Evolutionary conservation across 2,797 vertebrate species (phyloP), one percentile per base, ranked within the genome.

Genomic region (Okamejei kenojei): DNA sequence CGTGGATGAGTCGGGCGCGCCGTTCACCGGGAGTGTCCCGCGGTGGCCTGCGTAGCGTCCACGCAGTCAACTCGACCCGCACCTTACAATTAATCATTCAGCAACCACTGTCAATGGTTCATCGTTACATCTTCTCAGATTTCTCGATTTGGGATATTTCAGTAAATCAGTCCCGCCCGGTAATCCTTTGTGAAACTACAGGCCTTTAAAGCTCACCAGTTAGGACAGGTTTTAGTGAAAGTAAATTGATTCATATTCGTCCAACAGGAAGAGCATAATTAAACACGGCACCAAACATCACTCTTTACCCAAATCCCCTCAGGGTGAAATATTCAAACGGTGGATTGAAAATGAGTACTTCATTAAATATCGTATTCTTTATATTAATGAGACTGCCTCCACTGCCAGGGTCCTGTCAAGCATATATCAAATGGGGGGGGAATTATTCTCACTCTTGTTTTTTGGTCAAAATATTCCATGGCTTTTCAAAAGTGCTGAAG

Each of bases 191-290:
- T 74, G 68, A 54, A 74, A 74, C 35, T 74, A 15, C 54, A 17
- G 23, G n/a, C n/a, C 84, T 74, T 74, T 54, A 76, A 91, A 91
- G 38, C 68, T 91, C 26, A 73, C 71, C 35, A 4, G 13, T 6
- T 7, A 3, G 26, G 90, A 54, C 90, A 74, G 71, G 71, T 76
- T 91, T 54, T 29, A 54, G 38, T 35, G 73, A 73, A 74, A 45
- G 74, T 91, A 74, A 54, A 91, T 74, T 73, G 68, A 15, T 13
- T 45, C 35, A 63, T 35, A 15, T 38, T 73, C 45, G 1, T 91
- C 90, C 90, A 54, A 91, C 68, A 91, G 88, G 68, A 73, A 73
- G 23, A 91, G 23, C 6, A 45, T 74, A 91, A 91, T 91, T 91
- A 74, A 91, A 91, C 68, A 91, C 21, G 19, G 35, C 90, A 74